These are phyloP conservation scores for Galerucella nymphaeae DNA, from an alignment of 2,888 invertebrate species.

Conservation along the genomic window DNA sequence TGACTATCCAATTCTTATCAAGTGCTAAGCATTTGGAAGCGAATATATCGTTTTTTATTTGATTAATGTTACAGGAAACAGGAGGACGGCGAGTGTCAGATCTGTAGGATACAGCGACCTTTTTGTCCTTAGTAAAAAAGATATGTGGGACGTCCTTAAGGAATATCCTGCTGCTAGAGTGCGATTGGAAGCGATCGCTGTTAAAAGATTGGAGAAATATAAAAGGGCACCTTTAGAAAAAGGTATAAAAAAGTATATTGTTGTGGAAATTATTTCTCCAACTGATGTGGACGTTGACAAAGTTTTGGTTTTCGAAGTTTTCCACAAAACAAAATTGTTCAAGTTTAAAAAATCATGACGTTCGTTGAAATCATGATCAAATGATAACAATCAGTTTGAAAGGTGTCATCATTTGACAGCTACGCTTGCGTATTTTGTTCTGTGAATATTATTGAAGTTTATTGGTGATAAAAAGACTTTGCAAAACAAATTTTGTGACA, in stretches of 20 bases:
- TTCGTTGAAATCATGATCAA: too few relatives aligned
- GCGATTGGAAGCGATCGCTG: constrained; percentile 95
- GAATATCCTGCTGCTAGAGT: constrained; percentile 95
- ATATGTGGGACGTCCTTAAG: constrained; percentile 99
- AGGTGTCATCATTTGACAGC: too few relatives aligned
- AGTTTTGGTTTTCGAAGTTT: too few relatives aligned
- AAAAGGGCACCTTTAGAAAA: constrained; percentile 93
- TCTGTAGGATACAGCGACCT: constrained; percentile 99
- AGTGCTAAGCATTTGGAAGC: not conserved
- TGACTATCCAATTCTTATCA: not conserved
- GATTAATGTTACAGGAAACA: constrained; percentile 78
- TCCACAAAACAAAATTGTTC: too few relatives aligned
- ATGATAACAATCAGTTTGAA: too few relatives aligned
- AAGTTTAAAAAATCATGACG: too few relatives aligned
- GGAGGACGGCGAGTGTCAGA: constrained; percentile 96
- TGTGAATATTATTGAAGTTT: too few relatives aligned
- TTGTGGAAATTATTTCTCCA: not conserved
- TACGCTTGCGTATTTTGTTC: too few relatives aligned
- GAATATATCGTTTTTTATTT: constrained; percentile 29
- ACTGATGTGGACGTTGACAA: too few relatives aligned
- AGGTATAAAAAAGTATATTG: constrained; percentile 70
- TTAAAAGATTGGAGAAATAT: constrained; percentile 97
- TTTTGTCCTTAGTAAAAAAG: constrained; percentile 98
- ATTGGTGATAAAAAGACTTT: too few relatives aligned
- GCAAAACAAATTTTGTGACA: too few relatives aligned